Evolutionary conservation across 2,888 invertebrate species (phyloP), one percentile per base, ranked within the genome.

Genomic region (Drosophila heteroneura): DNA sequence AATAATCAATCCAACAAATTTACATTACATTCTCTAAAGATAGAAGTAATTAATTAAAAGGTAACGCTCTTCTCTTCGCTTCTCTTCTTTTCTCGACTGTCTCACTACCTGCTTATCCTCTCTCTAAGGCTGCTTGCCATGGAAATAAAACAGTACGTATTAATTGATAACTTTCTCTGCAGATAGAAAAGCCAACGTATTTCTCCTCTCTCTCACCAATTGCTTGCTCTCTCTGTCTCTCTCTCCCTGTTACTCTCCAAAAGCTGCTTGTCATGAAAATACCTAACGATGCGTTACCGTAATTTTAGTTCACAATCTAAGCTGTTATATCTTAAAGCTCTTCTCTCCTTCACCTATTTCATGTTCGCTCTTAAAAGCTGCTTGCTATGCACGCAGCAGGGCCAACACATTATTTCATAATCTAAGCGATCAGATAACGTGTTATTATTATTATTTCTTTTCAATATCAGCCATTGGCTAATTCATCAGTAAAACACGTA

Each of bases 341-440:
- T 52, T 14, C 14, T n/a, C 32, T n/a, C 32, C 5, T 35, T 12
- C 6, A 32, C 12, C 6, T 14, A 6, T n/a, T 32, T 12, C 19
- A 22, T 14, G 52, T 7, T 22, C 12, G 3, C 47, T 22, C 5
- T 28, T 37, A n/a, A 32, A 61, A 44, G 70, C 60, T 70, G 51
- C 30, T 3, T 35, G 54, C 10, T 22, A 35, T 39, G 16, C n/a
- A 5, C 22, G n/a, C 14, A 14, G 6, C 54, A 66, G 32, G 30
- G 30, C 19, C 14, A 47, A 22, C 7, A 22, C 16, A 22, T 6
- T 44, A 26, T 53, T 16, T 22, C 4, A 33, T 44, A 47, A 19
- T 32, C 7, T n/a, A 26, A 12, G 47, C 47, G 16, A 9, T 1
- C 47, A 47, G 49, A 19, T 51, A 28, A 19, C 19, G 5, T 14